These are phyloP conservation scores for Struthio camelus DNA, from an alignment of 2,113 vertebrate genomes.

Conservation along the genomic window DNA sequence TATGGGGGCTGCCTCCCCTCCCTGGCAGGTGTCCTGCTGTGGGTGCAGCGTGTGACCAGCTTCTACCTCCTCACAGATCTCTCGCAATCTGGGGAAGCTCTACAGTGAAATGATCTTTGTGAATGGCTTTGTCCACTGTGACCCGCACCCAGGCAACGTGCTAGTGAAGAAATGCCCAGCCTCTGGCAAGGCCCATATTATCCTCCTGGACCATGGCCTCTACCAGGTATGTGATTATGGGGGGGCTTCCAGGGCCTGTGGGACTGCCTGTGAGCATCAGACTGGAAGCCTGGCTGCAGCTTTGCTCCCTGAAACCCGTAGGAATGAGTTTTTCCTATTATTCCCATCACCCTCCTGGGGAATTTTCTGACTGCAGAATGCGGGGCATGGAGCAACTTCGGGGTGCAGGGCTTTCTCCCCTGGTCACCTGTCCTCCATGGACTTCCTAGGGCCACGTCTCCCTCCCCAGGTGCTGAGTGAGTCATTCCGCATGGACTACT, in stretches of 20 bases:
- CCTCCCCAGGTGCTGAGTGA: conserved; percentile 82
- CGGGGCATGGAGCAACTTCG: not conserved
- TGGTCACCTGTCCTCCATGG: not conserved
- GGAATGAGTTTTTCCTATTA: not conserved
- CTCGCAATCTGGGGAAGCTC: conserved; percentile 88
- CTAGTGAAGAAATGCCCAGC: conserved; percentile 84
- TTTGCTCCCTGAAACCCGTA: not conserved
- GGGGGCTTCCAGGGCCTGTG: not conserved
- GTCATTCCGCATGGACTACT: conserved; percentile 91
- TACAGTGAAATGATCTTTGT: conserved; percentile 99
- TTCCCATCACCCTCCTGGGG: not conserved
- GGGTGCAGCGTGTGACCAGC: not conserved
- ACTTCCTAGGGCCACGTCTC: not conserved
- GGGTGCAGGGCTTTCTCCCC: not conserved
- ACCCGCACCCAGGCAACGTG: conserved; percentile 95
- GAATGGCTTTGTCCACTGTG: conserved; percentile 96
- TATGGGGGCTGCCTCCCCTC: not conserved
- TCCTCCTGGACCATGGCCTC: conserved; percentile 94
- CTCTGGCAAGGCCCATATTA: conserved; percentile 84
- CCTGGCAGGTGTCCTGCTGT: not conserved
- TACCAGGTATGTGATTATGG: conserved; percentile 86
- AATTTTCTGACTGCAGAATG: not conserved
- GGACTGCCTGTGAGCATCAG: not conserved
- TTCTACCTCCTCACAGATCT: conserved; percentile 80
- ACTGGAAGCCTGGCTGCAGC: not conserved